Evolutionary conservation across 2,797 vertebrate species (phyloP), one percentile per base, ranked within the genome.

Genomic region (Zonotrichia albicollis): DNA sequence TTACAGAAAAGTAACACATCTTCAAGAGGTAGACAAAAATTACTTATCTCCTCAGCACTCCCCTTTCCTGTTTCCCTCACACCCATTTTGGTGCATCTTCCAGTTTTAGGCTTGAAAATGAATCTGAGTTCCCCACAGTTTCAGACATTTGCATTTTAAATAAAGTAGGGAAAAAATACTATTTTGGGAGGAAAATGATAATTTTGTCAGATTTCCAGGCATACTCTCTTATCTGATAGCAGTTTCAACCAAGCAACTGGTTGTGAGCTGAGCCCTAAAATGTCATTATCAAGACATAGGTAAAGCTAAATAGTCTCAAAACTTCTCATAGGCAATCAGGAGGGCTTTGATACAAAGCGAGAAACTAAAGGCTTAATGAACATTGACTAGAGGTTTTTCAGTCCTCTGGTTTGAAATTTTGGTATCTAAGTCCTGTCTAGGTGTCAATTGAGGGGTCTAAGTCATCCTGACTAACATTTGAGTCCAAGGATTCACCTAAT

Each of bases 21-120:
- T 8, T 46, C 8, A 36, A 66, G 23, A 58, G 8, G 17, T 74
- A 66, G 6, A 32, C 8, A 61, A 19, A n/a, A 72, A 57, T 48
- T 16, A 34, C 4, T 3, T 9, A 7, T 43, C 6, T 70, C 19
- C 12, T 61, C 30, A 36, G 30, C 7, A 36, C 3, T 65, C 7
- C 1, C 1, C 3, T 65, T 80, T 65, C 25, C 20, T 50, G 3
- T 51, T 76, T 13, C 7, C 62, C 71, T 82, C 30, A 60, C 3
- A 2, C 4, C 2, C 1, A 3, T 64, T 87, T 87, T 40, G 9
- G 8, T 17, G 10, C 12, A 53, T 1, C 2, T 16, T 64, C 13
- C 16, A 36, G 4, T 19, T 84, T n/a, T 29, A 75, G n/a, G 2
- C 13, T 80, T 76, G 32, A 62, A 66, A 76, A 70, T 30, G 0